phyloP scores from a whole-genome alignment of 2,888 invertebrate species.

The Caenorhabditis sp. region DNA sequence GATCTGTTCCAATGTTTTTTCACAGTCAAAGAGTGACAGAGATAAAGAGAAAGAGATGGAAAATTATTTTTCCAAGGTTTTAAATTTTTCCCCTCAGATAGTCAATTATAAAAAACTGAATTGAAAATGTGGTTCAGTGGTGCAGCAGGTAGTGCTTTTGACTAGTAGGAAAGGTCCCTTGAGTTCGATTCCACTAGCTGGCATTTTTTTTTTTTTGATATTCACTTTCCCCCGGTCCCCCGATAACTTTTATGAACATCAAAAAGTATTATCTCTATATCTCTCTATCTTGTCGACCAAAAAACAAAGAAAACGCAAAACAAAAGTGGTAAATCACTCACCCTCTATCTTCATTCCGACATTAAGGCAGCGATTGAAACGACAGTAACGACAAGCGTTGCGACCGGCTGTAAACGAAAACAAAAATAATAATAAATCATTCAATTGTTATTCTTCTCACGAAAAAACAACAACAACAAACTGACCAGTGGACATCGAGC shows the following conservation, averaged over 20 bases:
- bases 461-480: slow-evolving; percentile 5
- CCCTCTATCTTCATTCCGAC: slow-evolving; percentile 56
- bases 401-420: slow-evolving; percentile 44
- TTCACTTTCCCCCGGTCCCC: no score
- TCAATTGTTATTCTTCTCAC: no score
- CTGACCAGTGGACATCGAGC: slow-evolving; percentile 61
- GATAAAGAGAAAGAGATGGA: background rate
- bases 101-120: no score
- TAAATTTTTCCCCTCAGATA: no score
- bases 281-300: background rate
- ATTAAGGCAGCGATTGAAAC: slow-evolving; percentile 55
- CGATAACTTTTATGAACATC: no score
- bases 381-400: slow-evolving; percentile 66
- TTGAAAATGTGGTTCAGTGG: no score
- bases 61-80: background rate
- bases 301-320: background rate
- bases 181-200: no score
- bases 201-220: no score
- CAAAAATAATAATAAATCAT: background rate
- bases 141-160: no score
- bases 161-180: no score
- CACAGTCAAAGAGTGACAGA: background rate
- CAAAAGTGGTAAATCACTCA: slow-evolving; percentile 18
- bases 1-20: no score
- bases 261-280: no score